These are phyloP conservation scores for Campylomormyrus tamandua DNA, from an alignment of 2,113 vertebrate species.

Conservation along the genomic window DNA sequence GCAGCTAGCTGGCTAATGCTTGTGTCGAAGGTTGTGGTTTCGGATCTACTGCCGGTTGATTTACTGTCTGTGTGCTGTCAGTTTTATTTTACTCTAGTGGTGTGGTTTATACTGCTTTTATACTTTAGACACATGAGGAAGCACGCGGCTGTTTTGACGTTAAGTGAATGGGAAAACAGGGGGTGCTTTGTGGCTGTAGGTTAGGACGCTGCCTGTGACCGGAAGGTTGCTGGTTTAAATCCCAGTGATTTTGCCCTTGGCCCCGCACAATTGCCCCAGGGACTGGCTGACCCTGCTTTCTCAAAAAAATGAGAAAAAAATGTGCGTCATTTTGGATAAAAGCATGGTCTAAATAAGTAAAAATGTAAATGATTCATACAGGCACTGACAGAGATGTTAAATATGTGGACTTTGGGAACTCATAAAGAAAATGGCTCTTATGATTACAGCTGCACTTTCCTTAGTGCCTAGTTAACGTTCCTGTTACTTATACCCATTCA, in stretches of 20 bases:
- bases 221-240: neutral
- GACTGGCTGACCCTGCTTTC: neutral
- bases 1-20: neutral
- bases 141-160: neutral
- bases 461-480: neutral
- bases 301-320: neutral
- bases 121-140: neutral
- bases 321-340: neutral
- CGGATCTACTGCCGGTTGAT: neutral
- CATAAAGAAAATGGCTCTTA: neutral
- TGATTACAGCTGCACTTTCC: neutral
- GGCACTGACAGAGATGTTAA: neutral
- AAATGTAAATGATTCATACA: neutral
- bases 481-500: neutral
- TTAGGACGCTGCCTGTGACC: neutral
- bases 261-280: neutral
- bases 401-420: neutral
- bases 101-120: neutral
- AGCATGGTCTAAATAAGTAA: neutral
- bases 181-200: neutral
- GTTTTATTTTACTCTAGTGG: neutral
- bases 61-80: neutral
- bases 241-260: neutral
- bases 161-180: neutral
- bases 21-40: neutral